A percentile compares a stretch with the other conserved stretches of the same genome.
phyloP scores from a whole-genome alignment of 2,888 invertebrate species.

The Sycophila texana region DNA sequence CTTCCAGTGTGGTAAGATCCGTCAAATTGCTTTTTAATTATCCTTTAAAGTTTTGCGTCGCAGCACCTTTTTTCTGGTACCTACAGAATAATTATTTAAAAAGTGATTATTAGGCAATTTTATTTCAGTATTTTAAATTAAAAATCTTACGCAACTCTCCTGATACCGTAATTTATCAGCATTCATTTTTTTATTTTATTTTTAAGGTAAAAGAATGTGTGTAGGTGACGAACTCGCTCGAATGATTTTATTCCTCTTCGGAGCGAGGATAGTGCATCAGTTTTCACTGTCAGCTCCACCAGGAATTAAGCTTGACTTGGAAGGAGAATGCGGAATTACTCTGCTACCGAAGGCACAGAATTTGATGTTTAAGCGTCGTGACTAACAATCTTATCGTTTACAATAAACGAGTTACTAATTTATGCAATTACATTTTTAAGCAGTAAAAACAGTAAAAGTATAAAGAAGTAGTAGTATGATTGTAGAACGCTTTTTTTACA shows the following conservation, averaged over 20 bases:
- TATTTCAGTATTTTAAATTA: no score
- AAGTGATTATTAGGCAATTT: no score
- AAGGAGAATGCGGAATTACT: constrained; percentile 86
- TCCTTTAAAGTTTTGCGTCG: no score
- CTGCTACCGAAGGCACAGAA: constrained; percentile 81
- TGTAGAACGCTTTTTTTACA: no score
- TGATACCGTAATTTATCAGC: no score
- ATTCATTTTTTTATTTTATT: constrained; percentile 37
- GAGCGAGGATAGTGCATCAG: constrained; percentile 80
- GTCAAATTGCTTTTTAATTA: background rate
- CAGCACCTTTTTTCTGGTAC: no score
- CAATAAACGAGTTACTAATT: background rate
- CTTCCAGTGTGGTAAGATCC: constrained; percentile 85
- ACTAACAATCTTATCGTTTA: constrained; percentile 21
- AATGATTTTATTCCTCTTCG: constrained; percentile 82
- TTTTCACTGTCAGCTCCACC: constrained; percentile 76
- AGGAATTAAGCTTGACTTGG: constrained; percentile 78
- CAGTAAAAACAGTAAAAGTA: no score
- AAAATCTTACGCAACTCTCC: no score
- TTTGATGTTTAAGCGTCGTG: constrained; percentile 72
- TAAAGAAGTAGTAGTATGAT: no score
- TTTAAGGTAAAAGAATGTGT: constrained; percentile 88
- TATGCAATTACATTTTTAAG: background rate
- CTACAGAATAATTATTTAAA: no score
- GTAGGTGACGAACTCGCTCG: constrained; percentile 89